Percentiles rank a stretch among this genome's conserved stretches.
Conservation (phyloP, 2,113 vertebrate genomes). For the Oenanthe melanoleuca region DNA sequence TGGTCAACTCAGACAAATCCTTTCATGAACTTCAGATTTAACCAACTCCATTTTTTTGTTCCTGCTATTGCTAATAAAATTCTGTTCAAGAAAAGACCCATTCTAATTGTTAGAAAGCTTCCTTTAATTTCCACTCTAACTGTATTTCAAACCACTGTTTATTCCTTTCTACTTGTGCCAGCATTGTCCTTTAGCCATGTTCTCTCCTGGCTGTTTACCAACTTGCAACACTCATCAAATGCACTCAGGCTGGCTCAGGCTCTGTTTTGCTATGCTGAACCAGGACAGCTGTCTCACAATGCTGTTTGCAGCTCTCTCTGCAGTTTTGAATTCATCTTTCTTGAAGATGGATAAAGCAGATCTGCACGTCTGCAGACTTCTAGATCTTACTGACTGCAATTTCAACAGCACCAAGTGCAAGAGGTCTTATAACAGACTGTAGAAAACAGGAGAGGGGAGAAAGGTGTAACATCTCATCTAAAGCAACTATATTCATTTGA, state of each 20-base stretch:
- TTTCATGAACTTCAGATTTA: conserved; percentile 15
- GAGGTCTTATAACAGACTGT: background rate
- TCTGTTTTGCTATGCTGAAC: background rate
- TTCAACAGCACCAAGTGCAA: background rate
- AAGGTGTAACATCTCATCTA: background rate
- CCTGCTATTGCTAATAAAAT: background rate
- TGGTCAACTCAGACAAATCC: background rate
- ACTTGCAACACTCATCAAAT: background rate
- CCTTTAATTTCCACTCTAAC: conserved; percentile 43
- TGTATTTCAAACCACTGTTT: conserved; percentile 5
- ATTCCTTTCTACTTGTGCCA: conserved; percentile 52
- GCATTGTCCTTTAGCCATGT: conserved; percentile 32
- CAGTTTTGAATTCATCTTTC: background rate
- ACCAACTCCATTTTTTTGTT: background rate
- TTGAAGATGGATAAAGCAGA: background rate
- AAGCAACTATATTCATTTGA: background rate
- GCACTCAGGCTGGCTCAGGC: background rate
- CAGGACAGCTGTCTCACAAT: background rate
- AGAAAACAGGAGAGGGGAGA: background rate
- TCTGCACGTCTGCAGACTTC: background rate
- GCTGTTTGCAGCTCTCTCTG: background rate
- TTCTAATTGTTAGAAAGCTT: conserved; percentile 33
- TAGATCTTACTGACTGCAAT: background rate
- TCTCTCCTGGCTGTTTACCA: conserved; percentile 33
- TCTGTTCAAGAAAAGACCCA: conserved; percentile 29